phyloP scores from a whole-genome alignment of 2,888 invertebrate genomes.

The Aethes cnicana region DNA sequence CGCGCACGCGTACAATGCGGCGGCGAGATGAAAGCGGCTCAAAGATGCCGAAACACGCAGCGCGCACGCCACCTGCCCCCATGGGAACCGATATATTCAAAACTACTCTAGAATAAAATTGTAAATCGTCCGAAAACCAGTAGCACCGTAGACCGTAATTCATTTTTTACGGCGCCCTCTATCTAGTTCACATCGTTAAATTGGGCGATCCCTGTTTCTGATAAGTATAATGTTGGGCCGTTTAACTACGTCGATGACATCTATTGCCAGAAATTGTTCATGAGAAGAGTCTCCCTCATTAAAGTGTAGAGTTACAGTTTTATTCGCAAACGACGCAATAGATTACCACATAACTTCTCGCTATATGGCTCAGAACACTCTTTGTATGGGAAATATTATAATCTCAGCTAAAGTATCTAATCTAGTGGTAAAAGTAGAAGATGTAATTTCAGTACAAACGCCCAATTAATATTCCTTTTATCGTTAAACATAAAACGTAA shows the following conservation, averaged over 20 bases:
- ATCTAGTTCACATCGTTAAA: conserved; percentile 38
- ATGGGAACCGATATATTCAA: conserved; percentile 61
- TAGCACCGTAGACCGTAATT: conserved; percentile 26
- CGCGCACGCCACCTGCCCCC: conserved; percentile 77
- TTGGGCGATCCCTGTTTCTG: conserved; percentile 23
- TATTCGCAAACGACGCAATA: too few relatives aligned
- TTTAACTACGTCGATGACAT: not conserved
- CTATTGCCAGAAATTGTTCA: not conserved
- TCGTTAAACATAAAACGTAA: conserved; percentile 22
- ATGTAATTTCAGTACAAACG: conserved; percentile 11
- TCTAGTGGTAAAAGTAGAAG: too few relatives aligned
- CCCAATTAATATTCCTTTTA: too few relatives aligned
- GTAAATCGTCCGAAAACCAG: conserved; percentile 29
- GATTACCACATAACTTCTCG: too few relatives aligned
- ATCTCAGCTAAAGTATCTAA: too few relatives aligned
- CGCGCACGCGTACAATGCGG: conserved; percentile 71
- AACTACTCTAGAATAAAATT: conserved; percentile 28
- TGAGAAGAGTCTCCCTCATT: not conserved
- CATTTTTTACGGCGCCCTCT: conserved; percentile 30
- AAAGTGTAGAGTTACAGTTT: too few relatives aligned
- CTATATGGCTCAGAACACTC: too few relatives aligned
- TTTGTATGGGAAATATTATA: not conserved
- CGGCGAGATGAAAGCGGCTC: conserved; percentile 69
- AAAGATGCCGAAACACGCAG: conserved; percentile 66
- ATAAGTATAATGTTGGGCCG: conserved; percentile 15